Percentiles rank a stretch among this genome's conserved stretches.
phyloP scores from a whole-genome alignment of 2,888 invertebrate genomes.

The Ischnura elegans region DNA sequence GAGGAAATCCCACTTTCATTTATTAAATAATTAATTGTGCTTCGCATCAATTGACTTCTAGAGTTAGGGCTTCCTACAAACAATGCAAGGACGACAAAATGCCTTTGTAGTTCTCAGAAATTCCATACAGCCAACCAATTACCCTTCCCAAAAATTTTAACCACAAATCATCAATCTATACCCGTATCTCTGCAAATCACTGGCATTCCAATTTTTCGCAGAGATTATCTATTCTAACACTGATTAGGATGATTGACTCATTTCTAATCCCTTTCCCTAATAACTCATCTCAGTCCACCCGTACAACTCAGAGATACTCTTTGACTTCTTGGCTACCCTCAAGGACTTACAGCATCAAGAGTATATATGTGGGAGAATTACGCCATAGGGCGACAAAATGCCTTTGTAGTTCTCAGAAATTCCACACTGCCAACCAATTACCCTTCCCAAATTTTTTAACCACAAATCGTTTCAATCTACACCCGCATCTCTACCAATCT shows the following conservation, averaged over 20 bases:
- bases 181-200: not conserved
- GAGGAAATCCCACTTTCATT: too few species aligned
- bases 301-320: too few species aligned
- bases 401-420: too few species aligned
- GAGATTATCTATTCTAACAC: conserved; percentile 33
- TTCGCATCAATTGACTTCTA: not conserved
- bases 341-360: too few species aligned
- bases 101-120: not conserved
- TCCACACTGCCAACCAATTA: too few species aligned
- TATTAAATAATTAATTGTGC: too few species aligned
- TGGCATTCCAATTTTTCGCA: conserved; percentile 44
- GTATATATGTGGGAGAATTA: too few species aligned
- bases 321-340: too few species aligned
- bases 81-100: not conserved
- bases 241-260: conserved; percentile 41
- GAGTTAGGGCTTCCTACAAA: not conserved
- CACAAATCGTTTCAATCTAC: too few species aligned
- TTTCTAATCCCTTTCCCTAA: not conserved
- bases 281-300: not conserved
- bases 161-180: not conserved
- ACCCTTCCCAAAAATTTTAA: not conserved
- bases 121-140: not conserved
- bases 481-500: too few species aligned
- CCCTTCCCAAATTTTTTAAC: too few species aligned
- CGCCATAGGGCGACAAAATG: too few species aligned